These are phyloP conservation scores for Tragopan temminckii DNA, from an alignment of 2,797 vertebrate genomes.

Conservation along the genomic window DNA sequence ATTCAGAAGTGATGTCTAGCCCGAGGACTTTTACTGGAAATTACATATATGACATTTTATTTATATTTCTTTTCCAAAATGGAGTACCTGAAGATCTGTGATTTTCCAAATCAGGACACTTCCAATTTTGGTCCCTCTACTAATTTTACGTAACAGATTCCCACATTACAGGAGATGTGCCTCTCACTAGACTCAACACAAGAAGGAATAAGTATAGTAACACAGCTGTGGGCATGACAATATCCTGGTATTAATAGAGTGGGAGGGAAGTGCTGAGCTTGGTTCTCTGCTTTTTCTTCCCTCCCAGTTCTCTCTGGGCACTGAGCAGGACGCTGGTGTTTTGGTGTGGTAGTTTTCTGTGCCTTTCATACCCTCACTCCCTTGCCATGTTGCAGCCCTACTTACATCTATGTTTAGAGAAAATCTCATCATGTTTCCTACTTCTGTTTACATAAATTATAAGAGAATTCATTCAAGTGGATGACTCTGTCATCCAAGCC, in stretches of 20 bases:
- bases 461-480: background rate
- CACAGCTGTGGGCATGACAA: conserved; percentile 64
- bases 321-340: background rate
- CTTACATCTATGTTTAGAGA: background rate
- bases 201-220: conserved; percentile 55
- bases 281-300: background rate
- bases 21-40: background rate
- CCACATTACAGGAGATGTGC: background rate
- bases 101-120: background rate
- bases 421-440: background rate
- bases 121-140: background rate
- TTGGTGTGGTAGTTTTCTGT: background rate
- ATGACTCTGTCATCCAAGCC: background rate
- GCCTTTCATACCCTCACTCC: accelerated
- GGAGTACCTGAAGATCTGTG: background rate
- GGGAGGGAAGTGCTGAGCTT: conserved; percentile 35
- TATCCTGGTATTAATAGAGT: conserved; percentile 44
- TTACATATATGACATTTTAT: background rate
- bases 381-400: too few species aligned
- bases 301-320: background rate
- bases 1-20: background rate
- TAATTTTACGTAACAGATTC: background rate
- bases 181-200: conserved; percentile 10
- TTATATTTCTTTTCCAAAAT: background rate
- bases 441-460: background rate